Base-by-base conservation (phyloP, 2,113 vertebrate species). In the Oreocharis arfaki region DNA sequence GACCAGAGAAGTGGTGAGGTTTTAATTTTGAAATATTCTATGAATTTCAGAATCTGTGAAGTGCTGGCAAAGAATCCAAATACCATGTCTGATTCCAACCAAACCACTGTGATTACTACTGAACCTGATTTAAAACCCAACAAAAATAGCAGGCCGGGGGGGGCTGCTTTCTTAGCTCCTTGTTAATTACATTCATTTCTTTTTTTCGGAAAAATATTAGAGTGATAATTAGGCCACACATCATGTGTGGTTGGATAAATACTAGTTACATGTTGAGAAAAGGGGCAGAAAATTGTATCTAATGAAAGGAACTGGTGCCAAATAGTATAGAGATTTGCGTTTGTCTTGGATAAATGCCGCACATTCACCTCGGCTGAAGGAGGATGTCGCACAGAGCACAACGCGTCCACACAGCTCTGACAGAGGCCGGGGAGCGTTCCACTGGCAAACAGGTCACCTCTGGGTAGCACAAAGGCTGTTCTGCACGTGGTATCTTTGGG, bases 231-330 rank as follows among this genome's bases (percentile, higher is more conserved):
- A 93, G 93, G 80, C 94, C 93, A 87, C 68, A 73, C 79, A 85
- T 89, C 75, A 80, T 91, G 79, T 74, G 87, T 79, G 61, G 59
- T 84, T 95, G 59, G 37, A 47, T 92, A 95, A 82, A 94, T 92
- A 71, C 49, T 93, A 86, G 69, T 93, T 93, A 55, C 32, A 67
- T 77, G 63, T 84, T 95, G 75, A 83, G 80, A 97, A 94, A 90
- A 69, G 49, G 78, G 75, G 92, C 97, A 95, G 94, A 87, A 86
- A 84, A 88, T 85, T 20, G 23, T 55, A 83, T 95, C 67, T 90
- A 93, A 85, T 92, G 73, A 96, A 89, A 90, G 95, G 64, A 96
- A 79, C 49, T n/a, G 57, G 90, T 93, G 88, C 76, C 77, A 92
- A 84, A 56, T 77, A 84, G 69, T 46, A 70, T 49, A 75, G 90